Evolutionary conservation across 2,797 vertebrate species (phyloP).

Genomic region (Myripristis murdjan): DNA sequence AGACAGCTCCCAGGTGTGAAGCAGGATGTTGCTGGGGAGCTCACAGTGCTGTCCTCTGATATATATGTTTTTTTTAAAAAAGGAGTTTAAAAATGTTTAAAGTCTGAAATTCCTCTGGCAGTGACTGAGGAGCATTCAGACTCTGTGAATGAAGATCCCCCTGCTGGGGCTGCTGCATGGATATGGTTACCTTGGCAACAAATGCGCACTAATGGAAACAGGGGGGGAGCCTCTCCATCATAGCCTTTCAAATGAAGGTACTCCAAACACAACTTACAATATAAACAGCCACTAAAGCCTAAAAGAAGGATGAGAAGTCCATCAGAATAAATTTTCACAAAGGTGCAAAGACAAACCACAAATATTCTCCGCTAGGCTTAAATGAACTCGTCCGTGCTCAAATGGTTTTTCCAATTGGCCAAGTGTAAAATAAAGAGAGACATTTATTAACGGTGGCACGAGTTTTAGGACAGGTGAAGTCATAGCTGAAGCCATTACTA

Average conservation of each 20-base stretch:
- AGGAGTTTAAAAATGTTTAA: neutral
- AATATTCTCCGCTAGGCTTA: neutral
- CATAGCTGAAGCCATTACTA: neutral
- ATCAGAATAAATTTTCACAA: neutral
- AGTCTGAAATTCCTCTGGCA: neutral
- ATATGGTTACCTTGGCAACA: constrained; percentile 1
- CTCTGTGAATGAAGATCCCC: neutral
- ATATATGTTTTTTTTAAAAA: too few species aligned
- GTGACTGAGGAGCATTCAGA: neutral
- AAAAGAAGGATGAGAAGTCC: neutral
- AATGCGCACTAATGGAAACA: neutral
- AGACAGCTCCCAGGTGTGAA: too few species aligned
- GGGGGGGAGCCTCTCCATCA: neutral
- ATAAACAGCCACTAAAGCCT: neutral
- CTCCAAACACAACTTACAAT: neutral
- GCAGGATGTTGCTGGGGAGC: too few species aligned
- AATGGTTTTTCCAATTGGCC: neutral
- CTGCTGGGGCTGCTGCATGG: neutral
- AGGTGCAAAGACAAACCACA: neutral
- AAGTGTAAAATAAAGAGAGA: neutral
- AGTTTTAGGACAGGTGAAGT: neutral
- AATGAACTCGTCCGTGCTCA: neutral
- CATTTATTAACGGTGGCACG: neutral
- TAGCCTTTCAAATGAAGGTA: neutral
- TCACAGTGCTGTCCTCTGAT: too few species aligned